Conservation (phyloP, 2,797 vertebrate species). For the Uromys caudimaculatus region DNA sequence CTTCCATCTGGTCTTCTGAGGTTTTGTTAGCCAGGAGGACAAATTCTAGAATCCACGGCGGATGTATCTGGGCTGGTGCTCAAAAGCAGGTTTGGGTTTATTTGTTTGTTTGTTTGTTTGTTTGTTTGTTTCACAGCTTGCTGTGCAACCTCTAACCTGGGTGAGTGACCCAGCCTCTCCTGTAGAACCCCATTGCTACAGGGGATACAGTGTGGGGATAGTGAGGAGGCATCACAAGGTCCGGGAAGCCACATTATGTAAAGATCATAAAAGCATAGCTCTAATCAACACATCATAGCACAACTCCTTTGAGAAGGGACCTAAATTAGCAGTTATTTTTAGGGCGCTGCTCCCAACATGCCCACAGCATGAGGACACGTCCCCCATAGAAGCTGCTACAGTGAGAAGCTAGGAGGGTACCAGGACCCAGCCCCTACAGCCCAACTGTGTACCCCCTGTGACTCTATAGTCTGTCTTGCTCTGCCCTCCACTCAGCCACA, state of each 20-base stretch:
- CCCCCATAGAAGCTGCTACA: background rate
- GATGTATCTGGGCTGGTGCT: background rate
- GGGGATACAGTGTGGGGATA: background rate
- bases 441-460: background rate
- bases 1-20: background rate
- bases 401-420: background rate
- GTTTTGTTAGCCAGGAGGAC: background rate
- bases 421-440: accelerated
- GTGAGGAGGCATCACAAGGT: slow-evolving; percentile 16
- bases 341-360: background rate
- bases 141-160: background rate
- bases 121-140: background rate
- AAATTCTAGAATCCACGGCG: background rate
- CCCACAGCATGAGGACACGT: background rate
- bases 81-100: background rate
- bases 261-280: slow-evolving; percentile 56
- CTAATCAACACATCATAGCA: slow-evolving; percentile 38
- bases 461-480: background rate
- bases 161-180: background rate
- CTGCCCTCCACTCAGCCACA: background rate
- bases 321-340: slow-evolving; percentile 56
- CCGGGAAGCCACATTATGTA: slow-evolving; percentile 57
- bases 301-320: slow-evolving; percentile 65
- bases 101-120: background rate
- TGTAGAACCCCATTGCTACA: background rate